Conservation (phyloP, 2,888 invertebrate species). For the Drosophila peninsularis region DNA sequence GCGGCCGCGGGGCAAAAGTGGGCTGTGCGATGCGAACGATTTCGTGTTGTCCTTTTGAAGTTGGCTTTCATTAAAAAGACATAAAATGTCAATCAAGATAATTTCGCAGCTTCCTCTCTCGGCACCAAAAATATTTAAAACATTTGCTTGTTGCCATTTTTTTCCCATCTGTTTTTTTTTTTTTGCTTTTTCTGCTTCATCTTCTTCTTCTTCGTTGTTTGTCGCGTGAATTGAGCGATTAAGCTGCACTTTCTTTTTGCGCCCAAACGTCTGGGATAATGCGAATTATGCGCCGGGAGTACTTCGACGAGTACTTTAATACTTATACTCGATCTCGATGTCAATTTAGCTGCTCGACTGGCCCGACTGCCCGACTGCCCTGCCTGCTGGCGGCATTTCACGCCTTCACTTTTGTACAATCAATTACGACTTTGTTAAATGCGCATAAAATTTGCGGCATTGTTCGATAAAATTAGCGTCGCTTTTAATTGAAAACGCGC, state of each 20-base stretch:
- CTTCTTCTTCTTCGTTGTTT: background rate
- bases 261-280: slow-evolving; percentile 8
- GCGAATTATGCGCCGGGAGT: slow-evolving; percentile 17
- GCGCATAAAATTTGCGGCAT: slow-evolving; percentile 60
- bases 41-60: slow-evolving; percentile 51
- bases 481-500: slow-evolving; percentile 59
- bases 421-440: slow-evolving; percentile 77
- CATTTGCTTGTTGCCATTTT: slow-evolving; percentile 9
- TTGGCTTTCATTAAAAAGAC: slow-evolving; percentile 73
- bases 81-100: slow-evolving; percentile 79
- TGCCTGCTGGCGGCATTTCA: slow-evolving; percentile 33
- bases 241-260: slow-evolving; percentile 63
- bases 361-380: background rate
- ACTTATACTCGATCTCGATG: background rate
- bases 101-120: slow-evolving; percentile 43
- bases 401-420: slow-evolving; percentile 67
- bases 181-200: background rate
- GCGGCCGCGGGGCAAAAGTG: slow-evolving; percentile 38
- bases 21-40: slow-evolving; percentile 48
- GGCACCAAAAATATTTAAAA: slow-evolving; percentile 9
- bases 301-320: slow-evolving; percentile 4
- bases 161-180: background rate
- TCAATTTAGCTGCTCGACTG: slow-evolving; percentile 4
- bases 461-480: slow-evolving; percentile 48
- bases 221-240: slow-evolving; percentile 63